Base-by-base conservation (phyloP, 2,113 vertebrate genomes). In the Malurus alboscapulatus region DNA sequence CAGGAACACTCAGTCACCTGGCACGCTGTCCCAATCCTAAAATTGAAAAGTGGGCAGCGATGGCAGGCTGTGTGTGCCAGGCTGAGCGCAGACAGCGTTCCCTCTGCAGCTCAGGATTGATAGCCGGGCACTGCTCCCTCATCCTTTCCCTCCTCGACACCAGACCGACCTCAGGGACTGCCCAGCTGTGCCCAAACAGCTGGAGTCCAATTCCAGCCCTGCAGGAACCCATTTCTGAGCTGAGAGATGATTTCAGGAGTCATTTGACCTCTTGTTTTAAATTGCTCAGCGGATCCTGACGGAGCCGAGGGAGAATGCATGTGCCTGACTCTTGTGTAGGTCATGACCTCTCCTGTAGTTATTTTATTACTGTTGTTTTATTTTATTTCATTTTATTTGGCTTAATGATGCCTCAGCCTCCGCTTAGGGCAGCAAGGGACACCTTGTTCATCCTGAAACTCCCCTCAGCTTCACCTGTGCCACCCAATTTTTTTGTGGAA, bases 401-500 rank as follows among this genome's bases (percentile, higher is more conserved):
- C 40, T 47, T 40, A 29, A 14, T 3, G 48, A n/a, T 10, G 29
- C 8, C 53, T 38, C 53, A 59, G 2, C 19, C 74, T 66, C 42
- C 6, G 22, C 7, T 72, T 34, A 75, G 40, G 55, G 45, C 51
- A 86, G 59, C 55, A 58, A 25, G 30, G 72, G 30, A 16, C 5
- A 30, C 65, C 3, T 15, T 40, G 7, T 58, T 88, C 27, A 51
- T 38, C 27, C 51, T 79, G 10, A 38, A 68, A 12, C 20, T 73
- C 17, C 27, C 9, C 42, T 47, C 26, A 12, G 19, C 14, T 61
- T 22, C 32, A 12, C 10, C 26, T 27, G 29, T 65, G 47, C 22
- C 68, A 73, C 22, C 10, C 34, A 81, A 17, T 2, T 6, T 40
- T 17, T 1, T 1, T 0, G 0, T 7, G 54, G 45, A 30, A 54